Evolutionary conservation across 2,113 vertebrate genomes (phyloP), one percentile per base, ranked within the genome.

Genomic region (Triplophysa dalaica): DNA sequence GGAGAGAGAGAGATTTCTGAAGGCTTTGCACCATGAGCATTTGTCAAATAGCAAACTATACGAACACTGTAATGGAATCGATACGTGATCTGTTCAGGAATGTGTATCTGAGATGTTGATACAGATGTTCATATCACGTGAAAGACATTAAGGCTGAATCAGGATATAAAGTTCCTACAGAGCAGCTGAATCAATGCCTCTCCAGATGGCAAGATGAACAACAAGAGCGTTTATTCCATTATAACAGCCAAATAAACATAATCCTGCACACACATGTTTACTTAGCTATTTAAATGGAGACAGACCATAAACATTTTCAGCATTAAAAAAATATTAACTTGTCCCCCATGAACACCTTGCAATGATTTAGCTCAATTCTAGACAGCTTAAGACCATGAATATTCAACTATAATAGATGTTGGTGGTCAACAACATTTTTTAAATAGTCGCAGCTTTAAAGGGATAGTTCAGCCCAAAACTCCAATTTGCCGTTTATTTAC

Each of bases 191-290:
- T 66, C 69, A 74, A 63, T 24, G 56, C 60, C 61, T 65, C 21
- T 67, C 67, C 82, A 83, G 78, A 83, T 72, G 77, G 77, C 77
- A 70, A 22, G 56, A 72, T 38, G 54, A 70, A 76, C 77, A 83
- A 64, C 70, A 66, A 80, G 13, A 43, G 69, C 73, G 50, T 61
- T 70, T 54, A 45, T 52, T 19, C 70, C 79, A 76, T 78, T 70
- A 65, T 41, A 81, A 2, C 58, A 14, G 33, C 21, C 61, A 67
- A 58, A 38, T 45, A 17, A 17, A 64, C 33, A 29, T 61, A 77
- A 29, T 22, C n/a, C 52, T 17, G 65, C 61, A 80, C 26, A 82
- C 54, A 66, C 77, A 85, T 5, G 50, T 33, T 4, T 38, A 43
- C 50, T 52, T 12, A 33, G 50, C 50, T 16, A 19, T 52, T 52